Percentiles rank a stretch among this genome's conserved stretches.
Evolutionary conservation across 2,797 vertebrate species (phyloP).

Genomic region (Sitta carolinensis): DNA sequence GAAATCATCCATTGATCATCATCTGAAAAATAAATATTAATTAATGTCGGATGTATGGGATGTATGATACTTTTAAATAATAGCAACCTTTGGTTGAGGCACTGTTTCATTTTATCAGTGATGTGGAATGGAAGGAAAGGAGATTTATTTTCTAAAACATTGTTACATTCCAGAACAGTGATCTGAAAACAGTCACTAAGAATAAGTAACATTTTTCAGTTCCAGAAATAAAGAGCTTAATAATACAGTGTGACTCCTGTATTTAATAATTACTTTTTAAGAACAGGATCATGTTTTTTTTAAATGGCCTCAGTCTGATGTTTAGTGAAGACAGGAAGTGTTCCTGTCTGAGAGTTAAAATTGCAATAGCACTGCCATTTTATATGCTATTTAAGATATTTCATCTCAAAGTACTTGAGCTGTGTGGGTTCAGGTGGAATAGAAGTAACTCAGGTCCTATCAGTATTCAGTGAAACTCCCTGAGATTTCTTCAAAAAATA

Average conservation of each 20-base stretch:
- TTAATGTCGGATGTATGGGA: background rate
- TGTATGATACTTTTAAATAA: background rate
- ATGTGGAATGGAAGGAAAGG: background rate
- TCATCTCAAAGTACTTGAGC: background rate
- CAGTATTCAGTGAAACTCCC: background rate
- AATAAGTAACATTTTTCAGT: background rate
- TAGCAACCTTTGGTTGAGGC: background rate
- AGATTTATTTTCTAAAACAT: background rate
- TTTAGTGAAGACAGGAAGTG: background rate
- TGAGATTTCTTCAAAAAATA: background rate
- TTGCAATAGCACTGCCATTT: conserved; percentile 1
- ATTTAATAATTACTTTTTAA: background rate
- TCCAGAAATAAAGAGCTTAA: background rate
- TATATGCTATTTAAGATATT: background rate
- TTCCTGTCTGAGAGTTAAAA: background rate
- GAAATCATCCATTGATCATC: background rate
- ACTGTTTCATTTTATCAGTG: background rate
- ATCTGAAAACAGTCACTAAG: background rate
- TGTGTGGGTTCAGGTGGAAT: background rate
- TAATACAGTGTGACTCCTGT: background rate
- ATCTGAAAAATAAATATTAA: background rate
- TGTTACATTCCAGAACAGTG: background rate
- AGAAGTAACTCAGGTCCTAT: background rate
- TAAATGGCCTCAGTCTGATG: background rate
- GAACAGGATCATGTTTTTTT: background rate